A percentile compares a stretch with the other conserved stretches of the same genome.
Conservation (phyloP, 1,140 invertebrate genomes). For the Ladona fulva region DNA sequence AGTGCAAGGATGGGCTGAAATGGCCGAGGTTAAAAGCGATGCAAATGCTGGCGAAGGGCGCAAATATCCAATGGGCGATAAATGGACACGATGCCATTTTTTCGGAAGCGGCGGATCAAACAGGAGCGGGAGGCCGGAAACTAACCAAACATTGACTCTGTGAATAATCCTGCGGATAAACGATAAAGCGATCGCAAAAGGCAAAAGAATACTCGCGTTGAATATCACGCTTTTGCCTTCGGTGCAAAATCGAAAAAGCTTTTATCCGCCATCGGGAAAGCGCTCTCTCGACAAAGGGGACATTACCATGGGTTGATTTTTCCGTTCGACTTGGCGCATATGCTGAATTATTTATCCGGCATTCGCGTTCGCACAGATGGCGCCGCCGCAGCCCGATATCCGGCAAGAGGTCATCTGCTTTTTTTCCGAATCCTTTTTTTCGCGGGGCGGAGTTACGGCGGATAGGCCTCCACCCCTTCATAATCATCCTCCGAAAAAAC, state of each 20-base stretch:
- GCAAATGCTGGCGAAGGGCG: neutral
- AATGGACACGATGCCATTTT: neutral
- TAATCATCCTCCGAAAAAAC: too few relatives aligned
- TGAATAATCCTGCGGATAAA: conserved; percentile 6
- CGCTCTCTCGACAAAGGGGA: neutral
- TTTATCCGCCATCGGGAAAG: neutral
- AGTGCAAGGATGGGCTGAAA: neutral
- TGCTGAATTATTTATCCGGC: neutral
- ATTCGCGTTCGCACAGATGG: neutral
- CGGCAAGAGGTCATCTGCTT: too few relatives aligned
- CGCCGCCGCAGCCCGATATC: neutral
- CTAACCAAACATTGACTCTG: conserved; percentile 9
- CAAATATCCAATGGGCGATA: neutral
- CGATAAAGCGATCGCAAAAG: neutral
- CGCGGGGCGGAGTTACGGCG: too few relatives aligned
- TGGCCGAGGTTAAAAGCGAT: neutral
- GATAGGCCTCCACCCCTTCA: too few relatives aligned
- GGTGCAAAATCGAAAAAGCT: neutral
- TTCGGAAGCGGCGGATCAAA: neutral
- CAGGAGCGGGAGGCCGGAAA: neutral
- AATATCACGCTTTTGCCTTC: neutral
- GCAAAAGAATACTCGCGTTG: neutral
- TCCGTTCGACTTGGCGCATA: neutral
- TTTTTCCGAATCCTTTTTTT: too few relatives aligned
- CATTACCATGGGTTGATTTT: conserved; percentile 2